phyloP scores from a whole-genome alignment of 2,113 vertebrate species.

The Rhineura floridana region DNA sequence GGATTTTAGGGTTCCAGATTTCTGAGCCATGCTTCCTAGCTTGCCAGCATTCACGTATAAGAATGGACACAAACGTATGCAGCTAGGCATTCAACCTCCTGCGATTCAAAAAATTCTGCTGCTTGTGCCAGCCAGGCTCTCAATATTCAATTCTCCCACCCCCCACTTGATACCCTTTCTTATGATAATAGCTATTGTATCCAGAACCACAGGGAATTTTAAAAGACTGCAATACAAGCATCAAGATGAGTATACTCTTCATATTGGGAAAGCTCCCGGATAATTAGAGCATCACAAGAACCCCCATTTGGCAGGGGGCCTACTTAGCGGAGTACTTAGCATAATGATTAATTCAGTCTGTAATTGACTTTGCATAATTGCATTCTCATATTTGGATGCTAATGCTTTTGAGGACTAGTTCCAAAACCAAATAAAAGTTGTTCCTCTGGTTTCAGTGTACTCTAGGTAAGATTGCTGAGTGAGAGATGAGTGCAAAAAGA shows the following conservation, averaged over 20 bases:
- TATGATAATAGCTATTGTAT: background rate
- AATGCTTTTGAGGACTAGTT: constrained; percentile 8
- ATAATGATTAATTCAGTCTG: constrained; percentile 27
- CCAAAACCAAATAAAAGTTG: background rate
- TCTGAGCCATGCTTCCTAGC: background rate
- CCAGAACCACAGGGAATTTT: constrained; percentile 3
- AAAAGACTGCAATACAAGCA: constrained; percentile 1
- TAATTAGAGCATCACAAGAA: background rate
- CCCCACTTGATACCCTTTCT: background rate
- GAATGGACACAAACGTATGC: background rate
- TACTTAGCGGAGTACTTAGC: constrained; percentile 3
- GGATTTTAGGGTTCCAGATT: background rate
- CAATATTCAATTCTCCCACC: background rate
- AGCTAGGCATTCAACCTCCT: background rate
- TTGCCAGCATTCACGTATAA: background rate
- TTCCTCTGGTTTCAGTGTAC: background rate
- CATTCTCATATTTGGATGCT: constrained; percentile 6
- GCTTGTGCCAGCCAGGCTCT: background rate
- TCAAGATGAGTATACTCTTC: background rate
- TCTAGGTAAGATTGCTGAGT: background rate
- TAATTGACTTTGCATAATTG: background rate
- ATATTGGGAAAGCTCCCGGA: constrained; percentile 7
- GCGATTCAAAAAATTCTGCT: background rate
- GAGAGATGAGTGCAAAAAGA: background rate
- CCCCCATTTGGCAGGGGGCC: constrained; percentile 6